These are phyloP conservation scores for Stegostoma tigrinum DNA, from an alignment of 2,113 vertebrate species.

Conservation along the genomic window DNA sequence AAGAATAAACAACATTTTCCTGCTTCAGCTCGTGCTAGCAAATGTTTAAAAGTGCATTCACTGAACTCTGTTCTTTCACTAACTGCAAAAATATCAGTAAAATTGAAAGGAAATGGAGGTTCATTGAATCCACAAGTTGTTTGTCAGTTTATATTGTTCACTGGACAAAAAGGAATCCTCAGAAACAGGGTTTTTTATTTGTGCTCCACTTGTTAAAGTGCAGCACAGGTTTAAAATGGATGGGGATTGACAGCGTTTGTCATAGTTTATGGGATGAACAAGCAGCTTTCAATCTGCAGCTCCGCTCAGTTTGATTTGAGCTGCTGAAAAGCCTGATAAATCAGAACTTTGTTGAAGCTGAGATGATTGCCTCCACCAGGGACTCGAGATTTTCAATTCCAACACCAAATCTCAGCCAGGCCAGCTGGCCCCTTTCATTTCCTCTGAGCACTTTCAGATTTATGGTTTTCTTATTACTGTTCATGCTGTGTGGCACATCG, in stretches of 20 bases:
- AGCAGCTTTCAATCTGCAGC: background rate
- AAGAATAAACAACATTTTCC: background rate
- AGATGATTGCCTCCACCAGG: background rate
- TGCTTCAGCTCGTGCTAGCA: background rate
- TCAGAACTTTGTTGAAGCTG: background rate
- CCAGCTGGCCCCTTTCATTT: background rate
- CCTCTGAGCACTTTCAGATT: background rate
- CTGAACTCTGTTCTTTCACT: background rate
- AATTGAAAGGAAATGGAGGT: conserved; percentile 13
- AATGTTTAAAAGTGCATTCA: background rate
- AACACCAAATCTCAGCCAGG: background rate
- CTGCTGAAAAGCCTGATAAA: background rate
- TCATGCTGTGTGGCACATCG: background rate
- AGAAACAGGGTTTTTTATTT: background rate
- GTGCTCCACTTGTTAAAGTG: background rate
- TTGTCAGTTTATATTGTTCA: background rate
- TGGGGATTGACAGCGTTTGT: background rate
- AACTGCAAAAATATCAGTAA: background rate
- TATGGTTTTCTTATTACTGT: background rate
- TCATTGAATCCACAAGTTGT: background rate
- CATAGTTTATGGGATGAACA: background rate
- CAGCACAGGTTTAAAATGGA: background rate
- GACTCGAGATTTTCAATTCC: background rate
- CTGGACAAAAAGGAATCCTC: background rate
- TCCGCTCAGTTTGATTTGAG: background rate